Conservation (phyloP, 2,888 invertebrate genomes). For the Hirtodrosophila histrioides region DNA sequence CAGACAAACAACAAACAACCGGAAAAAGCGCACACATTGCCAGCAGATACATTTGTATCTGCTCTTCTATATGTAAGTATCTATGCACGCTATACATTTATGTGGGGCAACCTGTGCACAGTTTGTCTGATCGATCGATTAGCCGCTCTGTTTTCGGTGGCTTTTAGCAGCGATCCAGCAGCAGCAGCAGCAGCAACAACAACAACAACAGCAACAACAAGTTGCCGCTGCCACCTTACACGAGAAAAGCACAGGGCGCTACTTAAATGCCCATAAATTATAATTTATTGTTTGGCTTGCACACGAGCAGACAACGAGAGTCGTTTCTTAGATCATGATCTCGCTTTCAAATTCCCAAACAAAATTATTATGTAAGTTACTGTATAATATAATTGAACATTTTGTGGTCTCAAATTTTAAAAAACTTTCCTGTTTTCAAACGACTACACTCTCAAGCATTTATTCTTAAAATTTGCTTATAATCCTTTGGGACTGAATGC, state of each 20-base stretch:
- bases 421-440: too few relatives aligned
- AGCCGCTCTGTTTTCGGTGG: slow-evolving; percentile 51
- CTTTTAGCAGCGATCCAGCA: slow-evolving; percentile 66
- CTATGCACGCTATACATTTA: slow-evolving; percentile 3
- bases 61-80: slow-evolving; percentile 21
- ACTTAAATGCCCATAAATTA: slow-evolving; percentile 79
- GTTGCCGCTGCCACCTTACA: slow-evolving; percentile 44
- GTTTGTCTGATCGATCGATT: slow-evolving; percentile 70
- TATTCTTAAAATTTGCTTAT: too few relatives aligned
- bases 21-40: slow-evolving; percentile 52
- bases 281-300: slow-evolving; percentile 69
- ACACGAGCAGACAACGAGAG: slow-evolving; percentile 31
- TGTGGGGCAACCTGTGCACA: slow-evolving; percentile 73
- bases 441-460: too few relatives aligned
- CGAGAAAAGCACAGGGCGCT: slow-evolving; percentile 50
- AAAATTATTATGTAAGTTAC: too few relatives aligned
- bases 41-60: slow-evolving; percentile 51
- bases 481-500: too few relatives aligned
- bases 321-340: slow-evolving; percentile 10
- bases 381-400: too few relatives aligned
- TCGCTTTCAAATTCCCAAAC: neutral
- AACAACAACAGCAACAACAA: slow-evolving; percentile 28
- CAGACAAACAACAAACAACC: slow-evolving; percentile 59
- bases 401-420: too few relatives aligned
- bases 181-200: slow-evolving; percentile 30